These are phyloP conservation scores for Pogonophryne albipinna DNA, from an alignment of 2,797 vertebrate species.

Conservation along the genomic window DNA sequence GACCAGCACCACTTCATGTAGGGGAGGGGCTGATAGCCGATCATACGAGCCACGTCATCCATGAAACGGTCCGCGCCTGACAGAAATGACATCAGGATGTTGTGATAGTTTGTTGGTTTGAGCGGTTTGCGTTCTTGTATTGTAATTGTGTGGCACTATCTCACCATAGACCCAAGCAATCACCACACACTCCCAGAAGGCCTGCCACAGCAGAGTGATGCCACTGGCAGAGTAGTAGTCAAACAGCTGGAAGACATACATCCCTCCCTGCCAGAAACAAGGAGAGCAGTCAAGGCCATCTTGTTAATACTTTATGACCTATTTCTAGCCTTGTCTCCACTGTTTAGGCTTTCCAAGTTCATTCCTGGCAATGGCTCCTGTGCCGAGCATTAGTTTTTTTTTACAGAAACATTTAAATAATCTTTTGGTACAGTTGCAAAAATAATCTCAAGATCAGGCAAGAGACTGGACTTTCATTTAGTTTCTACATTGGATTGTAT, in stretches of 20 bases:
- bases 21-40: conserved; percentile 87
- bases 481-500: not conserved
- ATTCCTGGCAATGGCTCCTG: not conserved
- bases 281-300: conserved; percentile 30
- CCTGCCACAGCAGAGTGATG: conserved; percentile 89
- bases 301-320: conserved; percentile 61
- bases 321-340: conserved; percentile 32
- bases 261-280: conserved; percentile 83
- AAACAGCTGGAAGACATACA: conserved; percentile 91
- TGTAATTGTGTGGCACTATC: conserved; percentile 19
- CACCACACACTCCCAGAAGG: conserved; percentile 91
- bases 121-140: not conserved
- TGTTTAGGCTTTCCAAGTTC: conserved; percentile 30
- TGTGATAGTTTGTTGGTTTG: conserved; percentile 4
- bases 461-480: not conserved
- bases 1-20: conserved; percentile 93
- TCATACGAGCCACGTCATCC: conserved; percentile 89
- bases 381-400: not conserved
- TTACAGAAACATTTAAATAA: conserved; percentile 2
- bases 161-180: conserved; percentile 91
- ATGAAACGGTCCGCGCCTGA: conserved; percentile 88
- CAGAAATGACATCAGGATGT: conserved; percentile 5
- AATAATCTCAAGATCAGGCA: not conserved
- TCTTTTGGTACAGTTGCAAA: not conserved
- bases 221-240: conserved; percentile 91